Base-by-base conservation (phyloP, 2,797 vertebrate species). In the Aplochiton taeniatus region DNA sequence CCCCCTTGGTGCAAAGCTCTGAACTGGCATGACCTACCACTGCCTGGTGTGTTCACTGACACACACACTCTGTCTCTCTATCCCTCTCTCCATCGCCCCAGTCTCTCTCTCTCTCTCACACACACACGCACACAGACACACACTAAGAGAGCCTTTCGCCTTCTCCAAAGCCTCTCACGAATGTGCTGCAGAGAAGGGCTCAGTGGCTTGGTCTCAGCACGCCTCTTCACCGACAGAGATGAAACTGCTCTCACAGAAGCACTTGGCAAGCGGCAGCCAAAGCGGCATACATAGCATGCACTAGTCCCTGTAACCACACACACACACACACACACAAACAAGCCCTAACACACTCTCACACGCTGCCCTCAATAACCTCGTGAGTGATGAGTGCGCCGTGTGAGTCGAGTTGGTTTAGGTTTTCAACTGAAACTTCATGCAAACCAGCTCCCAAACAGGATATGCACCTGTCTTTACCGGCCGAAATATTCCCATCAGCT, bases 21-120 rank as follows among this genome's bases (percentile, higher is more conserved):
- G 88, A 92, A 92, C 88, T 87, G 83, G 78, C 74, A 45, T 88
- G 90, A 93, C 90, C 90, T 81, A 63, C 76, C 19, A 75, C 80
- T 90, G 85, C 86, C 80, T 85, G 70, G 78, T 90, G 85, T 59
- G 73, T 87, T 87, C 87, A 89, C 74, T 82, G 85, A 83, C 83
- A 86, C 87, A 82, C 86, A 84, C 82, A 75, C 76, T 66, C 75
- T 85, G 83, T 83, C 89, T 86, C 78, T 75, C 82, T 84, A 44
- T 61, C 58, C 61, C 58, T 52, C 50, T 53, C 49, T 45, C 50
- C 2, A 12, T 18, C 48, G 8, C 44, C 12, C 53, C 18, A 14
- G 9, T 5, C 52, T 14, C 50, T 42, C 31, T 49, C 45, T 19
- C 48, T 17, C 61, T 43, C 61, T 18, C 82, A 72, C 77, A 68